Evolutionary conservation across 2,113 vertebrate genomes (phyloP).

Genomic region (Zosterops japonicus): DNA sequence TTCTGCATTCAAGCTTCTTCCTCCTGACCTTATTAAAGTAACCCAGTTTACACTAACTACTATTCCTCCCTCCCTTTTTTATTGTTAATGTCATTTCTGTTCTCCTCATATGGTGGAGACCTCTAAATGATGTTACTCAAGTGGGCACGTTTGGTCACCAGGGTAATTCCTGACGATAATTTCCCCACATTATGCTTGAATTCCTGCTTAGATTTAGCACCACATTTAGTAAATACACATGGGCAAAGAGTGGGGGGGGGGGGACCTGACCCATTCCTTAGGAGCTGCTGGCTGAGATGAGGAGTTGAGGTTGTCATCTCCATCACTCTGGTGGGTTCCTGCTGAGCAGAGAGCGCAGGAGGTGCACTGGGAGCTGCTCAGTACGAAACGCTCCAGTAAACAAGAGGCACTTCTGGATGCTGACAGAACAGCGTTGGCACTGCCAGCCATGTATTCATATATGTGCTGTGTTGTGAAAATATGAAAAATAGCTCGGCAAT

Average conservation of each 20-base stretch:
- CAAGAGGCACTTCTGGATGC: constrained; percentile 63
- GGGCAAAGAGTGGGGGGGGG: background rate
- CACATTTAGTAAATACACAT: constrained; percentile 32
- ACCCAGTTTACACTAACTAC: constrained; percentile 56
- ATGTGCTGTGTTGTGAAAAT: constrained; percentile 71
- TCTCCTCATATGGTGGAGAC: background rate
- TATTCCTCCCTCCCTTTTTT: constrained; percentile 32
- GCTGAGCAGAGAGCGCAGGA: constrained; percentile 66
- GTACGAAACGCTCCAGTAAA: constrained; percentile 64
- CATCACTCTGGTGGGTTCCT: constrained; percentile 75
- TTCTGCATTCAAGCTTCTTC: constrained; percentile 15
- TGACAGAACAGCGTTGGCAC: constrained; percentile 72
- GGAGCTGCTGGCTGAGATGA: constrained; percentile 73
- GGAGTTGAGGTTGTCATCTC: constrained; percentile 72
- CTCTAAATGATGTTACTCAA: constrained; percentile 54
- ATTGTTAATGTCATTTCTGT: constrained; percentile 54
- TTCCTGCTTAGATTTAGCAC: constrained; percentile 40
- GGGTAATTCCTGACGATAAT: constrained; percentile 59
- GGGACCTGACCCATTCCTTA: background rate
- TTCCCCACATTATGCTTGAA: constrained; percentile 37
- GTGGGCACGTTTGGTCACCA: constrained; percentile 42
- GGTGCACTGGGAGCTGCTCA: constrained; percentile 64
- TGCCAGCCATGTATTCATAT: constrained; percentile 58
- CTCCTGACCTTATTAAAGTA: constrained; percentile 63
- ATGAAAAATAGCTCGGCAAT: constrained; percentile 72